Evolutionary conservation across 2,888 invertebrate genomes (phyloP), one percentile per base, ranked within the genome.

Genomic region (Chrysolina oricalcia): DNA sequence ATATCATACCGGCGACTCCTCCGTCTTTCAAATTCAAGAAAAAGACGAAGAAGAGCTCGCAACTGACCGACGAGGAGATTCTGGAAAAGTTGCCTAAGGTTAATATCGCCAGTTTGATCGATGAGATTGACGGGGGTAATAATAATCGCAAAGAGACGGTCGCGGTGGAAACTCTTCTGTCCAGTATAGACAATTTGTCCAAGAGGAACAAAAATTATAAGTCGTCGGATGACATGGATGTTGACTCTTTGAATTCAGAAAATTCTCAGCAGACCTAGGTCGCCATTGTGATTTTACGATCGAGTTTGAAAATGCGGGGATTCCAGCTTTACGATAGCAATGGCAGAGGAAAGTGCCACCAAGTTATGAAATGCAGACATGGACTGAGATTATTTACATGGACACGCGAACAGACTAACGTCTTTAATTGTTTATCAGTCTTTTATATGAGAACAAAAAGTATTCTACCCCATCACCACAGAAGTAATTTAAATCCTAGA

Each of bases 101-200:
- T 19, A 77, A 85, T 62, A 76, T 86, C 48, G 77, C 82, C 15
- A 64, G 79, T 64, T 73, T 85, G 59, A 83, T 86, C 40, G 83
- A 85, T 74, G 75, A 82, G 48, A 82, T 87, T 48, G 87, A 87
- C 75, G 85, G 84, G 2, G 82, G 81, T 65, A 77, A 69, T 70
- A 81, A 78, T 48, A 75, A 70, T 40, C 11, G 19, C 17, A 50
- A 73, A 66, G 75, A 78, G 65, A 46, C 56, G 27, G 11, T 63
- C 56, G 50, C 59, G 56, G 76, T 78, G 62, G 75, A 73, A 48
- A 79, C 82, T 0, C 71, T 84, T 21, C 72, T 84, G 23, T 75
- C 79, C 23, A 77, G 80, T 67, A 68, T 83, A 62, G 84, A 85
- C 72, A 82, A 81, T 65, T 66, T 81, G 15, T 35, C 66, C 0